phyloP scores from a whole-genome alignment of 2,888 invertebrate genomes.

The Bruchidius siliquastri region DNA sequence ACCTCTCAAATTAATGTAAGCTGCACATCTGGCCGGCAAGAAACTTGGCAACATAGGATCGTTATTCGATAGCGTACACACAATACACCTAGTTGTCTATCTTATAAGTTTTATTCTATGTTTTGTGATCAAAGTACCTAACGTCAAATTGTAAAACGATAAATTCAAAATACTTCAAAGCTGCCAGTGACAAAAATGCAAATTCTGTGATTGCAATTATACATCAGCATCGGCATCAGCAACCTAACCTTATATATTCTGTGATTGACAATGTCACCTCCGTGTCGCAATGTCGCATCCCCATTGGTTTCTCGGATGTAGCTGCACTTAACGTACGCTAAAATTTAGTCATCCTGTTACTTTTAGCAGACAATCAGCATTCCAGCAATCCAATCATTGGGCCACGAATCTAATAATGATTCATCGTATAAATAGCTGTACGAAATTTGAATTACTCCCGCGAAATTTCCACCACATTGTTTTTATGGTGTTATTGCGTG shows the following conservation, averaged over 20 bases:
- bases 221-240: no score
- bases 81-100: no score
- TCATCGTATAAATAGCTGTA: neutral
- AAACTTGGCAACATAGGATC: no score
- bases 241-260: neutral
- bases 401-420: neutral
- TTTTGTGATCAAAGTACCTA: no score
- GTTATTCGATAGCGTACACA: no score
- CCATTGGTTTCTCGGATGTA: neutral
- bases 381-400: neutral
- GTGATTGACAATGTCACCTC: neutral
- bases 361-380: neutral
- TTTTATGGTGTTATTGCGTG: conserved; percentile 73
- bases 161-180: conserved; percentile 3
- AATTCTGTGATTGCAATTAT: neutral
- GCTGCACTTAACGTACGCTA: neutral
- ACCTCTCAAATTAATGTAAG: no score
- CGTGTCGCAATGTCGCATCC: neutral
- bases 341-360: neutral
- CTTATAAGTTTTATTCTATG: no score
- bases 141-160: no score
- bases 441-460: neutral
- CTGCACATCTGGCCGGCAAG: no score
- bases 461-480: conserved; percentile 45
- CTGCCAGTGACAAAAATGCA: neutral